Base-by-base conservation (phyloP, 2,888 invertebrate species). In the Eugnorisma glareosa region DNA sequence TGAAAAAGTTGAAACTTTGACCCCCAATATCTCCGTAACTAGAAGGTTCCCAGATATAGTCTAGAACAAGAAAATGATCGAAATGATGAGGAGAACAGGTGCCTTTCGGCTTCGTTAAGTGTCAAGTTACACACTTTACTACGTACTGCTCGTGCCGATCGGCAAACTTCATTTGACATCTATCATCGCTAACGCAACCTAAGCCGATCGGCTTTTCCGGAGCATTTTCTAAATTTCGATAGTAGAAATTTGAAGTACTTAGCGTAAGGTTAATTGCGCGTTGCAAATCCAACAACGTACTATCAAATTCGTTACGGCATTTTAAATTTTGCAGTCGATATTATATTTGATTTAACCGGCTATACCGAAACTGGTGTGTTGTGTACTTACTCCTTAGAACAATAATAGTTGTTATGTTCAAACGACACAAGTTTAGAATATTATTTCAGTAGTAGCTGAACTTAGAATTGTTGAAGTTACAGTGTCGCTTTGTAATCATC, bases 381-480 rank as follows among this genome's bases (percentile, higher is more conserved):
- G n/a, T n/a, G n/a, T n/a, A n/a, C n/a, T 8, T 15, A n/a, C 15
- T 24, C 64, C 15, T 18, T 37, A 37, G 6, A n/a, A 71, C 24
- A 40, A 54, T 77, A 74, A 71, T 75, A 71, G 82, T 75, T 79
- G 43, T 80, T 67, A 64, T 63, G 63, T 66, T 37, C 67, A 67
- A 68, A 76, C 59, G 51, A 77, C 75, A 86, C 82, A 71, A 85
- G 77, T 78, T 86, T 77, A 81, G 75, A 76, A 77, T 86, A 84
- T 79, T 77, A 82, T 86, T 82, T 77, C 43, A 69, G 64, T 75
- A 37, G 61, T 76, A 51, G 43, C 45, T 83, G 35, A 83, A 83
- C 73, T 85, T 86, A 21, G 71, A 68, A 67, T 86, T 67, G 78
- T 77, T 76, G 40, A 43, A 86, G 74, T 59, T 54, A 72, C 54